phyloP scores from a whole-genome alignment of 2,113 vertebrate genomes.

The Hippocampus abdominalis region DNA sequence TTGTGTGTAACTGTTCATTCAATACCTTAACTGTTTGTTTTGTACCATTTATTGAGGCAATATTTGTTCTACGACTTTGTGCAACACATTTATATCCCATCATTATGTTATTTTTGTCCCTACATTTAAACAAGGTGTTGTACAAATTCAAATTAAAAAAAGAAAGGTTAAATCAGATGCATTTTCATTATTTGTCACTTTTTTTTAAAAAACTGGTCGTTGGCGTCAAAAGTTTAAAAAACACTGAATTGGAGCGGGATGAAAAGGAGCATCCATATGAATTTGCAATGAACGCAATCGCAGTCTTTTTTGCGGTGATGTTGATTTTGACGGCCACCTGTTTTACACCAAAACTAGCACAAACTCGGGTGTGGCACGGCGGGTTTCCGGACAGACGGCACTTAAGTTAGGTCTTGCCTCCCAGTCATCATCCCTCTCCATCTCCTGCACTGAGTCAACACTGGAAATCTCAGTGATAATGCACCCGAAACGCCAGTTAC shows the following conservation, averaged over 20 bases:
- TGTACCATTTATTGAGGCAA: too few relatives aligned
- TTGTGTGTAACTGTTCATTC: too few relatives aligned
- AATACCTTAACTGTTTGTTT: too few relatives aligned
- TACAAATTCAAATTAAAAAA: too few relatives aligned
- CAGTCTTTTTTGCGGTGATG: slow-evolving; percentile 38
- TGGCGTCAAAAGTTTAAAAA: too few relatives aligned
- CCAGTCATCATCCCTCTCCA: slow-evolving; percentile 52
- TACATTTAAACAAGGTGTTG: too few relatives aligned
- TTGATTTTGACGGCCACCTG: slow-evolving; percentile 28
- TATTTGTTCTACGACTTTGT: too few relatives aligned
- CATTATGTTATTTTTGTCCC: too few relatives aligned
- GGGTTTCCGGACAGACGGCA: slow-evolving; percentile 52
- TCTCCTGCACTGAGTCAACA: slow-evolving; percentile 66
- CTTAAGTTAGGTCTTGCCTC: slow-evolving; percentile 53
- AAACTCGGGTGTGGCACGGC: slow-evolving; percentile 24
- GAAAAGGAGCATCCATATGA: slow-evolving; percentile 54
- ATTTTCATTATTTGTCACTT: too few relatives aligned
- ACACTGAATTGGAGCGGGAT: slow-evolving; percentile 31
- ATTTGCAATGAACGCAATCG: slow-evolving; percentile 52
- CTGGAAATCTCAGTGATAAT: slow-evolving; percentile 59
- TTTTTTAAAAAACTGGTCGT: too few relatives aligned
- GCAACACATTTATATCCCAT: too few relatives aligned
- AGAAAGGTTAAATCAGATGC: too few relatives aligned
- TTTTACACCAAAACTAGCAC: slow-evolving; percentile 54
- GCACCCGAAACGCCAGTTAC: slow-evolving; percentile 67